Conservation (phyloP, 2,113 vertebrate species). For the Otolemur garnettii region DNA sequence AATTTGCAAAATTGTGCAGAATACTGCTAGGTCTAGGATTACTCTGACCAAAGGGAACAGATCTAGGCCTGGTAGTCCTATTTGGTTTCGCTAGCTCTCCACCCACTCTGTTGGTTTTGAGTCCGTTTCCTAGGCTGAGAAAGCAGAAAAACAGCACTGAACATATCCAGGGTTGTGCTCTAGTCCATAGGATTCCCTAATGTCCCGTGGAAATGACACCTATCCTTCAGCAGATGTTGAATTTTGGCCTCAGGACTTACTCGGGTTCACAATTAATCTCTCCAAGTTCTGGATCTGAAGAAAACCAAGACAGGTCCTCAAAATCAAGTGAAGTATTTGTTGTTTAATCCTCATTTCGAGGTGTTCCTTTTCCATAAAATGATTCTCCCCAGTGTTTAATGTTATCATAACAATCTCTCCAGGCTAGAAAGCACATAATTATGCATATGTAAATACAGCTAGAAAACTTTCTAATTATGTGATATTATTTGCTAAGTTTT, state of each 20-base stretch:
- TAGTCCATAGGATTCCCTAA: neutral
- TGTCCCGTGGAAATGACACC: neutral
- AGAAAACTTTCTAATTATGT: neutral
- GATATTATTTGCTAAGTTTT: neutral
- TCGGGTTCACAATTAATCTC: neutral
- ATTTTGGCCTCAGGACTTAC: neutral
- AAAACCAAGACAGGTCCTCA: neutral
- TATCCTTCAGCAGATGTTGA: conserved; percentile 40
- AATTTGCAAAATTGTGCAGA: conserved; percentile 16
- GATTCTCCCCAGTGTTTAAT: conserved; percentile 23
- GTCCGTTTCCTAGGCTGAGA: neutral
- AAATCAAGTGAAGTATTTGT: neutral
- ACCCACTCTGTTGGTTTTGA: neutral
- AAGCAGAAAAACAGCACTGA: neutral
- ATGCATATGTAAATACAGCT: neutral
- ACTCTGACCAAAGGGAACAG: conserved; percentile 16
- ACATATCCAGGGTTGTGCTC: neutral
- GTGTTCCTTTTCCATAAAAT: conserved; percentile 51
- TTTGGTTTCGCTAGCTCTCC: neutral
- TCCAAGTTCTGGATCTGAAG: conserved; percentile 2
- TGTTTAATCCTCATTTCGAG: conserved; percentile 42
- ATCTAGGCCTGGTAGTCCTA: neutral
- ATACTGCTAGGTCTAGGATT: neutral
- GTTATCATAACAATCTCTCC: neutral
- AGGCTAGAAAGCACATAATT: neutral